Conservation (phyloP, 2,797 vertebrate species). For the Chromis chromis region DNA sequence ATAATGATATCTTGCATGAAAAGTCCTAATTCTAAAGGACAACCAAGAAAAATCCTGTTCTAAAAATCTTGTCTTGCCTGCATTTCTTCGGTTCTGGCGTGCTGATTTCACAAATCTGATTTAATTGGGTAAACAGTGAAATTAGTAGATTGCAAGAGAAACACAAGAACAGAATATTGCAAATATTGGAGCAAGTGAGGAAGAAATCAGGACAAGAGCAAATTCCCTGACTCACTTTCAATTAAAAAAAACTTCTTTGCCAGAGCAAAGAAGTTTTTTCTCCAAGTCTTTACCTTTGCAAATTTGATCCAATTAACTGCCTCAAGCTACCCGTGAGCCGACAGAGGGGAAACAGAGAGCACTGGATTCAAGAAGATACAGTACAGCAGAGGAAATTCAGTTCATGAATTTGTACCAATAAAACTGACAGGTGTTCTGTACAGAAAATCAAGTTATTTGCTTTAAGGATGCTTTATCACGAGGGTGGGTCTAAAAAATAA, state of each 20-base stretch:
- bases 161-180: constrained; percentile 1
- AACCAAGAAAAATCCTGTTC: background rate
- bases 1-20: constrained; percentile 3
- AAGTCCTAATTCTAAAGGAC: background rate
- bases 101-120: constrained; percentile 2
- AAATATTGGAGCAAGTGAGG: constrained; percentile 8
- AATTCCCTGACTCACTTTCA: constrained; percentile 3
- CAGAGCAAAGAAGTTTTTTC: background rate
- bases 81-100: constrained; percentile 9
- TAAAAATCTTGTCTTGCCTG: background rate
- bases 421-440: too few relatives aligned
- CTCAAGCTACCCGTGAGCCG: background rate
- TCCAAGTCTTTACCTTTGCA: constrained; percentile 6
- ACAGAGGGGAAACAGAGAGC: background rate
- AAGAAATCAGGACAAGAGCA: background rate
- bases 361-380: background rate
- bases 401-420: too few relatives aligned
- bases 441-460: too few relatives aligned
- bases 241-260: too few relatives aligned
- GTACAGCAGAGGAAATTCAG: background rate
- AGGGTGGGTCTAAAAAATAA: too few relatives aligned
- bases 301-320: constrained; percentile 14
- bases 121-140: constrained; percentile 9
- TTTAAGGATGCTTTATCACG: too few relatives aligned
- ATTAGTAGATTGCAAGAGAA: background rate